Conservation (phyloP, 2,888 invertebrate genomes). For the Cartodere bifasciata region DNA sequence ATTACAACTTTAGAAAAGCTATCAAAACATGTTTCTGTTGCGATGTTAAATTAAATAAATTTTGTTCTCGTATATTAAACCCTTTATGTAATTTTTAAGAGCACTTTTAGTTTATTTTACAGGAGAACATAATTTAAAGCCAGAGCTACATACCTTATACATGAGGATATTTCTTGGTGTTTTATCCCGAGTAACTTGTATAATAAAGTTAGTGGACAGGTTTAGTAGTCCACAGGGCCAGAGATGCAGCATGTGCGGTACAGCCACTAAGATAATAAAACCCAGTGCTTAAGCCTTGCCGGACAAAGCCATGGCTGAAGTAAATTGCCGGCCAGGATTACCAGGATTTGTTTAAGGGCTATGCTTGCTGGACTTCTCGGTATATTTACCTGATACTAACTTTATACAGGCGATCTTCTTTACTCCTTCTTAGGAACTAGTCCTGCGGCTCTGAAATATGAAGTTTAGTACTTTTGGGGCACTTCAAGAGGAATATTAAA, state of each 20-base stretch:
- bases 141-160: neutral
- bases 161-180: neutral
- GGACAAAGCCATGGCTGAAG: conserved; percentile 34
- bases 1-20: too few relatives aligned
- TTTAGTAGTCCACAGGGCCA: conserved; percentile 28
- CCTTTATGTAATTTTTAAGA: conserved; percentile 1
- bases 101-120: neutral
- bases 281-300: conserved; percentile 34
- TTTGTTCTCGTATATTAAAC: too few relatives aligned
- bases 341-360: conserved; percentile 36
- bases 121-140: neutral
- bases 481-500: too few relatives aligned
- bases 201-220: conserved; percentile 34
- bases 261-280: conserved; percentile 35
- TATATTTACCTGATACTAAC: too few relatives aligned
- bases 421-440: too few relatives aligned
- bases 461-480: too few relatives aligned
- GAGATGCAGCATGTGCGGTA: conserved; percentile 16
- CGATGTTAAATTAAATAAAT: too few relatives aligned
- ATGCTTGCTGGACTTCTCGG: too few relatives aligned
- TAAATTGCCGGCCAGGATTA: conserved; percentile 37
- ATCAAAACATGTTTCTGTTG: too few relatives aligned
- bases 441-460: too few relatives aligned
- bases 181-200: neutral
- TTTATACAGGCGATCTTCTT: too few relatives aligned